Base-by-base conservation (phyloP, 2,888 invertebrate species). In the Autographa gamma region DNA sequence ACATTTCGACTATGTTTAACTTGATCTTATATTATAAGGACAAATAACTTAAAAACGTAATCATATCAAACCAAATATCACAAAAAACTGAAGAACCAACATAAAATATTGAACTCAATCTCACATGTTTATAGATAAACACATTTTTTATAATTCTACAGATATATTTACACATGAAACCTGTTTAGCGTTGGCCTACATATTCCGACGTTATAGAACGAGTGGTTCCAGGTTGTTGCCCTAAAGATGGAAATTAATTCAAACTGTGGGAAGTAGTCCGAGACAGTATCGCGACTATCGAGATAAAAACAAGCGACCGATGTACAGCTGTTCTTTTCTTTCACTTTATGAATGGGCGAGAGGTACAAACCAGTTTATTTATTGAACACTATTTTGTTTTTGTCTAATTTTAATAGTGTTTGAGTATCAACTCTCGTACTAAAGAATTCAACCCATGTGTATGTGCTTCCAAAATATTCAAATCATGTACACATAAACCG, bases 221-320 rank as follows among this genome's bases (percentile, higher is more conserved):
- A 60, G 41, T 76, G 72, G 77, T 70, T 56, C 69, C 88, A 91
- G 91, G 92, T 93, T 90, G 87, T 91, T 91, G 92, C 84, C 87
- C 92, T 88, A 89, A 87, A 88, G 88, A 89, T 88, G 66, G 79
- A 61, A 60, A 72, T 80, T 81, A 86, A 88, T 86, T 90, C 81
- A 86, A 89, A 88, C 87, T 88, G 90, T 92, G 92, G 85, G 92
- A 95, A 94, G 91, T 93, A 90, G 93, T 90, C 90, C 93, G 91
- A 88, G 84, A 89, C 91, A 87, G 79, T 82, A 81, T 81, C 81
- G 85, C 78, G 83, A 82, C 79, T 82, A 83, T 82, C 83, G 74
- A 79, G 81, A 81, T 85, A 84, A 82, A 84, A 76, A 78, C 76
- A 78, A 76, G 81, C 60, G 81, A 78, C 78, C 76, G 81, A 83